Evolutionary conservation across 2,113 vertebrate species (phyloP).

Genomic region (Oxyura jamaicensis): DNA sequence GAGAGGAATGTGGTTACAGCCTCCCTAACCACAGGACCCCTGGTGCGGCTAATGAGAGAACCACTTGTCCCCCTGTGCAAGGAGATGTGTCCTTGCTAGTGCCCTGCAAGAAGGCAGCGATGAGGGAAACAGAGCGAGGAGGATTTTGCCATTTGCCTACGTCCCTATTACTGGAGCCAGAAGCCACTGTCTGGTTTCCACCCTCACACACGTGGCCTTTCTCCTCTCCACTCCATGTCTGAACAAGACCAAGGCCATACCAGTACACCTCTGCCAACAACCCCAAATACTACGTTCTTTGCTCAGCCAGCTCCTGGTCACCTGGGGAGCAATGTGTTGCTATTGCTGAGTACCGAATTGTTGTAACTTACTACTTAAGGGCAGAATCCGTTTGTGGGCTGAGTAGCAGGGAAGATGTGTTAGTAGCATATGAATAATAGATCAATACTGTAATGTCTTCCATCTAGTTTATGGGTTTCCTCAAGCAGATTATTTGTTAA

Average conservation of each 20-base stretch:
- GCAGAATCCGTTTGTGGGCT: not conserved
- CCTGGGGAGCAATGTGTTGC: not conserved
- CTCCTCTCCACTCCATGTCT: not conserved
- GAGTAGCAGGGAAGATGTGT: not conserved
- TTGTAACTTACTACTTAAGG: not conserved
- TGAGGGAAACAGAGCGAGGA: fast-evolving
- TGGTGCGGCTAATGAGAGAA: not conserved
- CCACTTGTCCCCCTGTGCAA: not conserved
- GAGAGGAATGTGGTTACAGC: not conserved
- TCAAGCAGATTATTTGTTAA: not conserved
- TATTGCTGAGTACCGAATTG: not conserved
- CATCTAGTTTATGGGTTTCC: not conserved
- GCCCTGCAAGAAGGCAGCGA: not conserved
- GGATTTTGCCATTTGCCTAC: not conserved
- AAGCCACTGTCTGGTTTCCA: not conserved
- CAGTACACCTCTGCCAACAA: not conserved
- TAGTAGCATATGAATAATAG: not conserved
- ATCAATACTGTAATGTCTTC: not conserved
- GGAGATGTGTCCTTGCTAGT: not conserved
- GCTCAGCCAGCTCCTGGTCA: not conserved
- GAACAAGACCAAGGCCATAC: not conserved
- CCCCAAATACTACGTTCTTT: not conserved
- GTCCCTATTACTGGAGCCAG: not conserved
- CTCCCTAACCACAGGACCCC: not conserved
- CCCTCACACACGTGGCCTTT: not conserved